phyloP scores from a whole-genome alignment of 2,797 vertebrate genomes.

The Gadopsis marmoratus region DNA sequence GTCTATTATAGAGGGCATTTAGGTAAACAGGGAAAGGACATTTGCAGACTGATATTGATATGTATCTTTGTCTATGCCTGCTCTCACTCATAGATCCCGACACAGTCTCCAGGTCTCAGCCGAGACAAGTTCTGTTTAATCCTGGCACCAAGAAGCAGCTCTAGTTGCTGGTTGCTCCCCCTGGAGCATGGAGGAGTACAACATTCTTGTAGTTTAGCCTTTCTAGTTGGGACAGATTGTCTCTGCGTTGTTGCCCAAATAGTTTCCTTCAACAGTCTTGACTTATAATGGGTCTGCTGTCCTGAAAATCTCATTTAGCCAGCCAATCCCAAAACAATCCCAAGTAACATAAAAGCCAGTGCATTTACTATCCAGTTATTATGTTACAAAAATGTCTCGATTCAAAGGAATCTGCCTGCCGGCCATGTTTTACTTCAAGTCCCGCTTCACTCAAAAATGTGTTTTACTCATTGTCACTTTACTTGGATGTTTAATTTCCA shows the following conservation, averaged over 20 bases:
- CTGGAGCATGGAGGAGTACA: neutral
- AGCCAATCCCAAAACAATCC: neutral
- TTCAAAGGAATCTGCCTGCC: neutral
- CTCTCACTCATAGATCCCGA: constrained; percentile 2
- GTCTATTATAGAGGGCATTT: constrained; percentile 31
- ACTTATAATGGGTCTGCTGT: constrained; percentile 11
- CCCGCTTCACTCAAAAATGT: neutral
- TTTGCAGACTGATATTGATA: constrained; percentile 27
- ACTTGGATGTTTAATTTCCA: neutral
- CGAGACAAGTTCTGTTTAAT: constrained; percentile 24
- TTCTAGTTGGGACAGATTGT: constrained; percentile 24
- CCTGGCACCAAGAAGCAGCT: constrained; percentile 6
- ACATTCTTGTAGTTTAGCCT: constrained; percentile 13
- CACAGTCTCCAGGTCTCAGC: neutral
- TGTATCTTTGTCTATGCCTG: neutral
- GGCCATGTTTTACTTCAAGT: neutral
- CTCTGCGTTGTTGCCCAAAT: constrained; percentile 21
- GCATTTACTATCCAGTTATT: neutral
- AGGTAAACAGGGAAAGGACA: constrained; percentile 14
- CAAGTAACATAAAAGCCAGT: neutral
- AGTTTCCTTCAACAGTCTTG: constrained; percentile 14
- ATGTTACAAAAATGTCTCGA: neutral
- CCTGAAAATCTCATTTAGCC: constrained; percentile 10
- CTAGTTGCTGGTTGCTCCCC: constrained; percentile 4
- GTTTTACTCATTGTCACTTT: neutral